Base-by-base conservation (phyloP, 2,888 invertebrate species). In the Cheilosia soror region DNA sequence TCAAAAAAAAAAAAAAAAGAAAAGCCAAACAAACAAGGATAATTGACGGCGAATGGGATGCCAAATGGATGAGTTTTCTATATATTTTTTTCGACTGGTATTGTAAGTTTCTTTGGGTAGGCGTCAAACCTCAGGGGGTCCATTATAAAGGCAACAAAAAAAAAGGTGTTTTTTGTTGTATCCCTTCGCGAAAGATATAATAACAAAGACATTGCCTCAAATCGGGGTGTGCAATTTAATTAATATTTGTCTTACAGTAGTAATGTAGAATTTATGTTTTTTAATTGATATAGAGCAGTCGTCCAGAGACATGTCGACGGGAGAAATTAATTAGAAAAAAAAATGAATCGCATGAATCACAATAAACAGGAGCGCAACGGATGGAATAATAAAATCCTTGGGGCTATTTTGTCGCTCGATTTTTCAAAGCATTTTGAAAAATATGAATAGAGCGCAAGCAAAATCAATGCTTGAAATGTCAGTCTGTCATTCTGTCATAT, bases 401-500 rank as follows among this genome's bases (percentile, higher is more conserved):
- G 44, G 84, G 84, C 83, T 73, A 79, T 84, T 79, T 83, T 42
- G 62, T 84, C 73, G 72, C 55, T 79, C 57, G 72, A 83, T 83
- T 72, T 49, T 83, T 73, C 83, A 83, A 83, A 83, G 83, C 79
- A 44, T 57, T 75, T 60, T 4, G 11, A 27, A 62, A 55, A 58
- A 40, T 58, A 57, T 27, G 57, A 42, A 58, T 13, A 55, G 25
- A 55, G 31, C 63, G 57, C 63, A 57, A 53, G 63, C 69, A 49
- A 82, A 86, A 86, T 86, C 86, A 86, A 86, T 86, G 86, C 55
- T 20, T 78, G 68, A 82, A 82, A 86, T 71, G 86, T 86, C 86
- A 86, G 20, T 82, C 86, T 86, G 82, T 86, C 82, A 82, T 66
- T 72, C 76, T 85, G 85, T 86, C 82, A 86, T 86, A 86, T 82